Conservation (phyloP, 2,888 invertebrate species). For the Odontocolon sp. region DNA sequence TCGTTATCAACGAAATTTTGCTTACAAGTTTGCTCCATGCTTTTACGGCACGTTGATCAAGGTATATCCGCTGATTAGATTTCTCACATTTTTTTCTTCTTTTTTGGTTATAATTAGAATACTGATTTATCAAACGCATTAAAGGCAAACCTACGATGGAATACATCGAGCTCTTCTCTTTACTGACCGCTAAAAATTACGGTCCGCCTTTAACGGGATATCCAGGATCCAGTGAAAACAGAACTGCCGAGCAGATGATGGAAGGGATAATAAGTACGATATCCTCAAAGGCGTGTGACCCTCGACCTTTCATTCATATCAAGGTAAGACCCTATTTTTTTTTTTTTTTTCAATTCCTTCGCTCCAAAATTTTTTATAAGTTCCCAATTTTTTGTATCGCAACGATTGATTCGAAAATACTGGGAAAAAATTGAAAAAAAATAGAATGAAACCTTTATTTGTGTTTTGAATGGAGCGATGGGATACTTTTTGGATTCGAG, state of each 20-base stretch:
- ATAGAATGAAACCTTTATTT: too few species aligned
- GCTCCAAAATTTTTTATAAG: too few species aligned
- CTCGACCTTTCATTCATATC: slow-evolving; percentile 77
- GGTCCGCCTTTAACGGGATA: slow-evolving; percentile 77
- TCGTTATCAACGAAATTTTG: slow-evolving; percentile 76
- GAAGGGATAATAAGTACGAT: slow-evolving; percentile 77
- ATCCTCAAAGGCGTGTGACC: slow-evolving; percentile 73
- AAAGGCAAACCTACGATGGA: slow-evolving; percentile 75
- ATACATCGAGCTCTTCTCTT: slow-evolving; percentile 75
- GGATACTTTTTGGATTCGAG: too few species aligned
- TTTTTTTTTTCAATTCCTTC: too few species aligned
- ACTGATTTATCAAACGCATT: too few species aligned
- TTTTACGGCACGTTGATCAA: slow-evolving; percentile 75
- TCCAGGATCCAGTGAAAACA: slow-evolving; percentile 75
- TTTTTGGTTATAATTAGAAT: too few species aligned
- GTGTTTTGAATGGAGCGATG: too few species aligned
- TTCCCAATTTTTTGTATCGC: too few species aligned
- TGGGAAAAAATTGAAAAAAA: too few species aligned
- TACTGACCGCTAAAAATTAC: slow-evolving; percentile 75
- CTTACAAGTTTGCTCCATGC: slow-evolving; percentile 75
- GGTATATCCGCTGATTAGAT: slow-evolving; percentile 66
- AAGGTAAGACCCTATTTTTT: slow-evolving; percentile 72
- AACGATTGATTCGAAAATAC: too few species aligned
- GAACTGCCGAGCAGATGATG: slow-evolving; percentile 77
- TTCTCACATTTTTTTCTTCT: slow-evolving; percentile 11